These are phyloP conservation scores for Macrochelys suwanniensis DNA, from an alignment of 2,797 vertebrate genomes.

Conservation along the genomic window DNA sequence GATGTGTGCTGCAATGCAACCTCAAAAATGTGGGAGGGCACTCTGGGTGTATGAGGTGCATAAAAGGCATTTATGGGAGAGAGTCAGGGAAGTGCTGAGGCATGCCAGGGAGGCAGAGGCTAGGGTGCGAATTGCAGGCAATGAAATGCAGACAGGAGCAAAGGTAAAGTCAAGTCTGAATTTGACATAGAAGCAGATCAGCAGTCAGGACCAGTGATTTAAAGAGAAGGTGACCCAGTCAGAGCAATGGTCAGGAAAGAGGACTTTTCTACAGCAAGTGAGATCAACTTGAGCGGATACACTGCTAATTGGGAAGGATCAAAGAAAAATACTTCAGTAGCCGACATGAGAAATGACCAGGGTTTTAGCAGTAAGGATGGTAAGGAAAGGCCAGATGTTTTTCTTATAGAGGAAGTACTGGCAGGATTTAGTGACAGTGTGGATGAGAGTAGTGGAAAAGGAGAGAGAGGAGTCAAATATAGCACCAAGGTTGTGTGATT, in stretches of 20 bases:
- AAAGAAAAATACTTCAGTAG: neutral
- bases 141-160: neutral
- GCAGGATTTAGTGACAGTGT: too few relatives aligned
- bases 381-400: neutral
- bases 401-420: too few relatives aligned
- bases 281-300: neutral
- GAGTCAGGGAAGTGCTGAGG: neutral
- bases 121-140: neutral
- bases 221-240: accelerated
- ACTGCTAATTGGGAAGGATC: neutral
- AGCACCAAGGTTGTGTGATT: accelerated
- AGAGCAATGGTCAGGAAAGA: neutral
- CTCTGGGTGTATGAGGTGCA: accelerated
- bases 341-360: accelerated
- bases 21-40: neutral
- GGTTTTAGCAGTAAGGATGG: neutral
- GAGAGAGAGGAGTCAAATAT: neutral
- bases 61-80: neutral
- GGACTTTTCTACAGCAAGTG: accelerated
- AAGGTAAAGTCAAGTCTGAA: neutral
- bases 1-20: neutral
- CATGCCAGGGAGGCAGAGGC: neutral
- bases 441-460: neutral
- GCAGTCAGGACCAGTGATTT: neutral
- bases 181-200: neutral